Conservation (phyloP, 2,797 vertebrate species). For the Coranthus polyacanthus region DNA sequence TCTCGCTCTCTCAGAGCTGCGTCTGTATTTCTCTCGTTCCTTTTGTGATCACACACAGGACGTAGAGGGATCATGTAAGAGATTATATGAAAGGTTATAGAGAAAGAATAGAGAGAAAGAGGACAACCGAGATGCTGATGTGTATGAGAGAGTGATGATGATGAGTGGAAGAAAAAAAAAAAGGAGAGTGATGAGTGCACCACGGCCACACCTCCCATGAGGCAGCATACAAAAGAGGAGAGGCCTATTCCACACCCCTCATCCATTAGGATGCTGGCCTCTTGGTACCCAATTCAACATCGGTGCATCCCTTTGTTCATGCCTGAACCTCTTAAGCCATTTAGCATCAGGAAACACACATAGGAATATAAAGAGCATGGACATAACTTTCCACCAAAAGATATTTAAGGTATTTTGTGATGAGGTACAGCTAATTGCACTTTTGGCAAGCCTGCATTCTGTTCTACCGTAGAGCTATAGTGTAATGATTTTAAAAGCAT, state of each 20-base stretch:
- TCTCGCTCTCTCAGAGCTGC: background rate
- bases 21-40: constrained; percentile 4
- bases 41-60: constrained; percentile 12
- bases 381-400: background rate
- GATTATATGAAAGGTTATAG: constrained; percentile 19
- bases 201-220: constrained; percentile 29
- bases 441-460: no score
- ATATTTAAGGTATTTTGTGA: constrained; percentile 16
- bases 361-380: background rate
- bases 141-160: constrained; percentile 34
- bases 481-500: background rate
- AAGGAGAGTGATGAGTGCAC: constrained; percentile 37
- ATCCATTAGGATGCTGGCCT: constrained; percentile 53
- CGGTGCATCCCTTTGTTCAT: constrained; percentile 19
- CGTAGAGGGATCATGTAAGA: constrained; percentile 12
- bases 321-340: constrained; percentile 2
- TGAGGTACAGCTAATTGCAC: background rate
- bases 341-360: background rate
- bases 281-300: constrained; percentile 37
- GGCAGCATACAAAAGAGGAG: constrained; percentile 27
- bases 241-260: constrained; percentile 26
- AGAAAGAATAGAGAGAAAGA: constrained; percentile 13
- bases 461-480: no score
- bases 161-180: constrained; percentile 12
- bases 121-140: constrained; percentile 24